Percentiles rank a stretch among this genome's conserved stretches.
Conservation (phyloP, 2,797 vertebrate genomes). For the Varecia variegata region DNA sequence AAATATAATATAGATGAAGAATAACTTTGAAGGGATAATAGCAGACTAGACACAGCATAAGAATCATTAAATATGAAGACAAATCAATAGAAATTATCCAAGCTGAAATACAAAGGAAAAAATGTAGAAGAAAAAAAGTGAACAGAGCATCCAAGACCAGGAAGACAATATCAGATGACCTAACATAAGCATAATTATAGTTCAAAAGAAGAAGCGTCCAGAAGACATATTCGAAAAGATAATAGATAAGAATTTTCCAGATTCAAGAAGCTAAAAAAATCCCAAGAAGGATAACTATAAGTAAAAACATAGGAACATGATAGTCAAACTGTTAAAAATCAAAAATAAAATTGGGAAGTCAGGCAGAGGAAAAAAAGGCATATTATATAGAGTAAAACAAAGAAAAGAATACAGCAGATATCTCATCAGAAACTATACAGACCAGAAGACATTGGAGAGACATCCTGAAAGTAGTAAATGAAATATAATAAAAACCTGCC, state of each 20-base stretch:
- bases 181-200: no score
- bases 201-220: background rate
- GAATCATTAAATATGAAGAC: background rate
- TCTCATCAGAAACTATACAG: background rate
- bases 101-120: background rate
- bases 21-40: background rate
- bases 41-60: background rate
- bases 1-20: background rate
- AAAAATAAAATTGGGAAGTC: background rate
- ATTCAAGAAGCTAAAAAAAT: background rate
- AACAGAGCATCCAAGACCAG: background rate
- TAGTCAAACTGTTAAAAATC: background rate
- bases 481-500: background rate
- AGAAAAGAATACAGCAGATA: background rate
- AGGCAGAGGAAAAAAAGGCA: background rate
- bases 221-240: background rate
- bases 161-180: no score
- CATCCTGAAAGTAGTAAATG: background rate
- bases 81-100: background rate
- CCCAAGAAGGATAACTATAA: background rate
- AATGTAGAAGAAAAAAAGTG: background rate
- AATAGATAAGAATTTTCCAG: background rate
- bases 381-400: background rate
- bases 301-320: background rate
- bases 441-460: background rate